These are phyloP conservation scores for Merluccius polli DNA, from an alignment of 2,797 vertebrate species.

Conservation along the genomic window DNA sequence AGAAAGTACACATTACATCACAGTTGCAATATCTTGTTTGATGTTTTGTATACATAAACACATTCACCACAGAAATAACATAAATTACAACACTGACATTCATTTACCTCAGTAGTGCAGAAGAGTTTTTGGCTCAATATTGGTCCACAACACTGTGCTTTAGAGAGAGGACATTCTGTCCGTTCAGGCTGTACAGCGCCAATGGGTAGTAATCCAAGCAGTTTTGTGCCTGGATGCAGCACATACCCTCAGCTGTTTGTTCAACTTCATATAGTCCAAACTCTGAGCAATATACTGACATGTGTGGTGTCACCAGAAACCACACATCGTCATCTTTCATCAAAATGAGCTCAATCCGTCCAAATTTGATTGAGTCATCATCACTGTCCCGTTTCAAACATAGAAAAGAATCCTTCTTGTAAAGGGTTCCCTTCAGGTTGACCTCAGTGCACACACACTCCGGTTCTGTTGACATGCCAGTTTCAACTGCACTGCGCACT, in stretches of 20 bases:
- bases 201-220: no score
- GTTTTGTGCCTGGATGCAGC: no score
- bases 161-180: constrained; percentile 17
- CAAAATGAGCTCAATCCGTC: constrained; percentile 14
- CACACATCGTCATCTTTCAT: constrained; percentile 11
- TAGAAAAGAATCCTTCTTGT: constrained; percentile 15
- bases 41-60: no score
- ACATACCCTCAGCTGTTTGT: constrained; percentile 8
- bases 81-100: no score
- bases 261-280: constrained; percentile 10
- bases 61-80: no score
- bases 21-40: not conserved
- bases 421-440: constrained; percentile 12
- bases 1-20: not conserved
- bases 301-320: constrained; percentile 15
- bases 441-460: constrained; percentile 20
- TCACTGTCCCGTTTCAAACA: not conserved
- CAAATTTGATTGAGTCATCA: constrained; percentile 12
- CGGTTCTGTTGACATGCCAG: not conserved
- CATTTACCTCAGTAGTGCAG: no score
- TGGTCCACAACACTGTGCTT: constrained; percentile 9
- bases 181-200: constrained; percentile 6
- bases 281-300: constrained; percentile 14
- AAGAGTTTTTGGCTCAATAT: no score
- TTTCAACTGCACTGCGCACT: constrained; percentile 13